A percentile compares a stretch with the other conserved stretches of the same genome.
These are phyloP conservation scores for Holocentrus rufus DNA, from an alignment of 2,797 vertebrate genomes.

Conservation along the genomic window DNA sequence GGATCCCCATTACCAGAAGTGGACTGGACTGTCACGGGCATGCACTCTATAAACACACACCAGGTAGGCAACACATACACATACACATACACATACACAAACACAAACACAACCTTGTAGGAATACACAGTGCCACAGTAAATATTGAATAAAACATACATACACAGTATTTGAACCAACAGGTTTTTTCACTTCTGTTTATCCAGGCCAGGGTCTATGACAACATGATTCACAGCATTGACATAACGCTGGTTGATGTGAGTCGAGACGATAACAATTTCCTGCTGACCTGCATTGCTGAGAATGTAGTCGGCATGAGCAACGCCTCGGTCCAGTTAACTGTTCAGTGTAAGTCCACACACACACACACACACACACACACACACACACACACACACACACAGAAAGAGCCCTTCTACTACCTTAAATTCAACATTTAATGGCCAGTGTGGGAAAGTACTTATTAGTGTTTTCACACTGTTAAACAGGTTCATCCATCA, in stretches of 20 bases:
- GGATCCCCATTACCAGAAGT: slow-evolving; percentile 92
- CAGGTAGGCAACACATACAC: slow-evolving; percentile 77
- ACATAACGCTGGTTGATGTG: slow-evolving; percentile 91
- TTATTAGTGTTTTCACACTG: slow-evolving; percentile 33
- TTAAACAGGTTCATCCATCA: slow-evolving; percentile 34
- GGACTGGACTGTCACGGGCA: slow-evolving; percentile 89
- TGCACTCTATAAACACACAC: slow-evolving; percentile 89
- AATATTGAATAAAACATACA: neutral
- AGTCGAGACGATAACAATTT: slow-evolving; percentile 94
- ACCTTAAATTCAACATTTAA: slow-evolving; percentile 6
- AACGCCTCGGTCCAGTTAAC: slow-evolving; percentile 92
- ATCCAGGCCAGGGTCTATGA: slow-evolving; percentile 87
- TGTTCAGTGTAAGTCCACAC: slow-evolving; percentile 90
- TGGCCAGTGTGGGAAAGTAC: slow-evolving; percentile 20
- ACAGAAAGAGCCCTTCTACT: neutral
- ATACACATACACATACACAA: slow-evolving; percentile 12
- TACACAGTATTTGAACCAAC: neutral
- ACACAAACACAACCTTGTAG: slow-evolving; percentile 69
- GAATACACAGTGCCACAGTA: neutral
- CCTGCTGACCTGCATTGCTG: slow-evolving; percentile 90
- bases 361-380: slow-evolving; percentile 24
- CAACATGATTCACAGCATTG: slow-evolving; percentile 91
- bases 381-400: slow-evolving; percentile 13
- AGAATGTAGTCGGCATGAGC: slow-evolving; percentile 96
- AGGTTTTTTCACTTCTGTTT: slow-evolving; percentile 3